These are phyloP conservation scores for Smutsia temminckii DNA, from an alignment of 2,797 vertebrate genomes.

Conservation along the genomic window DNA sequence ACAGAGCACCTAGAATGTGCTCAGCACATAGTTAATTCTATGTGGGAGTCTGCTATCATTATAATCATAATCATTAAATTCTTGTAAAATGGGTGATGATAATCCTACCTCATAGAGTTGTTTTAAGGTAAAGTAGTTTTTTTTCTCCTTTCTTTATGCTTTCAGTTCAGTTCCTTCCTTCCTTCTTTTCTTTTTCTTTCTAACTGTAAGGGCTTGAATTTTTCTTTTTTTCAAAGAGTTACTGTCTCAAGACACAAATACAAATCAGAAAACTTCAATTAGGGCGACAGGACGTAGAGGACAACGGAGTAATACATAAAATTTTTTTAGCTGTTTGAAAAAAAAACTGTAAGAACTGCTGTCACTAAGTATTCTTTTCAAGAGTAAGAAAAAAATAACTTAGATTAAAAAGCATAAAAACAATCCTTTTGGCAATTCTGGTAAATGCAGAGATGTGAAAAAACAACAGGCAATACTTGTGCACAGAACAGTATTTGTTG, in stretches of 20 bases:
- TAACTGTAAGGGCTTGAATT: background rate
- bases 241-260: conserved; percentile 97
- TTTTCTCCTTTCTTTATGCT: background rate
- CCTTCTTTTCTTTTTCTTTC: conserved; percentile 85
- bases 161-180: background rate
- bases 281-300: conserved; percentile 93
- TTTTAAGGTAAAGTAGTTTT: background rate
- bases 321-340: conserved; percentile 82
- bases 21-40: background rate
- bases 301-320: conserved; percentile 90
- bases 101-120: background rate
- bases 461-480: conserved; percentile 92
- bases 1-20: background rate
- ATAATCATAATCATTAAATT: background rate
- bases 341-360: conserved; percentile 87
- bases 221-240: conserved; percentile 94
- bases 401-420: conserved; percentile 87
- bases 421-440: conserved; percentile 93
- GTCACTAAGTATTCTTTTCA: conserved; percentile 85
- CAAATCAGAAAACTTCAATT: conserved; percentile 95
- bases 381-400: conserved; percentile 86
- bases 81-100: background rate
- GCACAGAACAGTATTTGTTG: conserved; percentile 81
- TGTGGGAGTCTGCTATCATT: background rate
- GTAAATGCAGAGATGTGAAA: conserved; percentile 94